Evolutionary conservation across 2,113 vertebrate species (phyloP).

Genomic region (Coregonus clupeaformis): DNA sequence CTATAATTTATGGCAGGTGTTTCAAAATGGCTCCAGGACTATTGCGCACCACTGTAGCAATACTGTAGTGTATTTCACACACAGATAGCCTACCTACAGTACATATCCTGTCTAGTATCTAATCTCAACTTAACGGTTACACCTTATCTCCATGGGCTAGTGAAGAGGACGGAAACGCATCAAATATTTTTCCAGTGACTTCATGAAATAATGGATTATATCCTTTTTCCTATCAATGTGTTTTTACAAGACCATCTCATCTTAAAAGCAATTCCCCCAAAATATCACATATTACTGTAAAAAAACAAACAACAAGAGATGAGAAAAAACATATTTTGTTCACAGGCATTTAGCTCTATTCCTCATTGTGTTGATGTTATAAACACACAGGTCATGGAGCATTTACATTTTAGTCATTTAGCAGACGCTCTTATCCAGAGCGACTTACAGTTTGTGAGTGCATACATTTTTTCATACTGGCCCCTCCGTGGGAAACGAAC

Average conservation of each 20-base stretch:
- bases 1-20: background rate
- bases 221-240: background rate
- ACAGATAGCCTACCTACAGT: conserved; percentile 2
- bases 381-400: no score
- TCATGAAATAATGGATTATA: background rate
- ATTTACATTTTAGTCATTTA: no score
- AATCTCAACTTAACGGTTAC: background rate
- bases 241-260: conserved; percentile 7
- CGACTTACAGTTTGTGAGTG: no score
- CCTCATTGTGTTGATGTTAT: conserved; percentile 9
- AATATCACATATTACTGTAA: conserved; percentile 26
- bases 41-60: conserved; percentile 50
- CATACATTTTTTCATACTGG: no score
- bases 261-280: conserved; percentile 28
- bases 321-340: conserved; percentile 26
- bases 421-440: no score
- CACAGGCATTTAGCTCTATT: conserved; percentile 27
- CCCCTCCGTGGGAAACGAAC: no score
- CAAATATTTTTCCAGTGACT: conserved; percentile 31
- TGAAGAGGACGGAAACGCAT: background rate
- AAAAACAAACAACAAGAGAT: conserved; percentile 40
- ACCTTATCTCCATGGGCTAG: background rate
- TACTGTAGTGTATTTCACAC: conserved; percentile 22
- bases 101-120: background rate
- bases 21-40: conserved; percentile 52